Percentiles rank a stretch among this genome's conserved stretches.
Conservation (phyloP, 2,888 invertebrate species). For the Muschampia plurimacula region DNA sequence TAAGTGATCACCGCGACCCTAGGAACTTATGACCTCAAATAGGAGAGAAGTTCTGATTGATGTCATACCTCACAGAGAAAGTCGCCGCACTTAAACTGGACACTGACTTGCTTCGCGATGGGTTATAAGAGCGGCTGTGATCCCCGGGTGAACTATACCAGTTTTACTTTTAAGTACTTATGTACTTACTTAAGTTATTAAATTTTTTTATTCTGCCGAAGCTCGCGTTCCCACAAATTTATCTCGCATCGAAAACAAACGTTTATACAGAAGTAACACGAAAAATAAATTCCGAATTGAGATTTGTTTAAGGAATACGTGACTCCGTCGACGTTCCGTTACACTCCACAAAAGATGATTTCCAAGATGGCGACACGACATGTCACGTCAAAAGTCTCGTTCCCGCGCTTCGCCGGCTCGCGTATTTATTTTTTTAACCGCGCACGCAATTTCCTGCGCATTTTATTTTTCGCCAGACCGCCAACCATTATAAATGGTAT, state of each 20-base stretch:
- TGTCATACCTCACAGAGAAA: too few relatives aligned
- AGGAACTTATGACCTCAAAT: too few relatives aligned
- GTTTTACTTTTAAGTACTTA: not conserved
- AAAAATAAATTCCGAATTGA: conserved; percentile 49
- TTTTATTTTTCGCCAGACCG: conserved; percentile 61
- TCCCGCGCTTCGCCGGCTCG: conserved; percentile 51
- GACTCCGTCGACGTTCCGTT: conserved; percentile 69
- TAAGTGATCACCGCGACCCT: too few relatives aligned
- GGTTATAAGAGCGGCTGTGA: too few relatives aligned
- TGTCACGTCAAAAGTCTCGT: conserved; percentile 65
- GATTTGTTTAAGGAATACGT: conserved; percentile 74
- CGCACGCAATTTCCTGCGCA: conserved; percentile 74
- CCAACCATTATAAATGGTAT: conserved; percentile 68
- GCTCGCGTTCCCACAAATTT: conserved; percentile 32
- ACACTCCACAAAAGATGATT: conserved; percentile 68
- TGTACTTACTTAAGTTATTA: not conserved
- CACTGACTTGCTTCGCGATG: too few relatives aligned
- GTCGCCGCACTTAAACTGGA: too few relatives aligned
- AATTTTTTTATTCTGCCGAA: conserved; percentile 13
- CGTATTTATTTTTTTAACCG: conserved; percentile 61
- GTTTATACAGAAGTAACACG: conserved; percentile 35
- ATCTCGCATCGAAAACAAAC: conserved; percentile 39
- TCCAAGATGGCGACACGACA: conserved; percentile 65
- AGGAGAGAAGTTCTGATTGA: too few relatives aligned
- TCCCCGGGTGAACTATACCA: too few relatives aligned